phyloP scores from a whole-genome alignment of 2,113 vertebrate species.

The Macrotus californicus region DNA sequence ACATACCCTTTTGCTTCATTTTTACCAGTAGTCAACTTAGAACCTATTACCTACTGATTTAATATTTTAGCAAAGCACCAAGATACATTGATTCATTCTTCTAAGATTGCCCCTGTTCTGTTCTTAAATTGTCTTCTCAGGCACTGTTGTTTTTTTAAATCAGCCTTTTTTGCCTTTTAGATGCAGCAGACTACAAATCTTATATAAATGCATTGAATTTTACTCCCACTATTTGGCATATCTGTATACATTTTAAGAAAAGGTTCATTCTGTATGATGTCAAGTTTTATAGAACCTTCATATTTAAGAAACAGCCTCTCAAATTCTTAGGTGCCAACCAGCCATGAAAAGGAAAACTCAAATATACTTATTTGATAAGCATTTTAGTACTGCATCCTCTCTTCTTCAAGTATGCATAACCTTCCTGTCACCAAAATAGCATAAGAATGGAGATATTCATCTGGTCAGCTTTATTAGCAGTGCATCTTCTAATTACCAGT shows the following conservation, averaged over 20 bases:
- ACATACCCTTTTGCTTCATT: slow-evolving; percentile 6
- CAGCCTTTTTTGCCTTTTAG: slow-evolving; percentile 18
- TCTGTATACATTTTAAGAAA: background rate
- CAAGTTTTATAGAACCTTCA: slow-evolving; percentile 5
- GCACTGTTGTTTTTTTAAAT: background rate
- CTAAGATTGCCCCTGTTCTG: background rate
- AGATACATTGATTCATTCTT: background rate
- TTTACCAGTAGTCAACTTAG: slow-evolving; percentile 16
- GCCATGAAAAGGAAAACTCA: background rate
- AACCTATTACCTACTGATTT: background rate
- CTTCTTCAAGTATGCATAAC: background rate
- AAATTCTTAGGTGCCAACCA: background rate
- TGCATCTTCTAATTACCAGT: background rate
- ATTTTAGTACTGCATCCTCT: background rate
- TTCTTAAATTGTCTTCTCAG: slow-evolving; percentile 1
- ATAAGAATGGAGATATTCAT: background rate
- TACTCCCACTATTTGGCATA: background rate
- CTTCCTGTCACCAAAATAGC: background rate
- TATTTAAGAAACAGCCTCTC: slow-evolving; percentile 26
- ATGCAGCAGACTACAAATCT: slow-evolving; percentile 25
- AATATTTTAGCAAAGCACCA: slow-evolving; percentile 25
- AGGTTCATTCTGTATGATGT: background rate
- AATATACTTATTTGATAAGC: background rate
- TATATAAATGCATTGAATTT: slow-evolving; percentile 17
- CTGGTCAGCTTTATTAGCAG: background rate